Evolutionary conservation across 1,140 invertebrate species (phyloP).

Genomic region (Venturia canescens): DNA sequence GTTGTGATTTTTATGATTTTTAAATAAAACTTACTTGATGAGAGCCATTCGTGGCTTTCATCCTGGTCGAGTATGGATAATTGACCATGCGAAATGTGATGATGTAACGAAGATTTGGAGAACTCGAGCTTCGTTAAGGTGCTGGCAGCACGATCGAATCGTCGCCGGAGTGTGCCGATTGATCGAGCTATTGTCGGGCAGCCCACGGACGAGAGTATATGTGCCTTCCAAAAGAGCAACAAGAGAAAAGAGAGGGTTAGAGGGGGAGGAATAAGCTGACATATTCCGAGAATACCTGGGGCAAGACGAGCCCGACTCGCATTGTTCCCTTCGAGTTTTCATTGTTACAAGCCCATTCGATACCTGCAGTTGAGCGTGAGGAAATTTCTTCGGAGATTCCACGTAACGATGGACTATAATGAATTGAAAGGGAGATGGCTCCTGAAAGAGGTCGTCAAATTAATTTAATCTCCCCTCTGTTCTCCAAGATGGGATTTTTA

Average conservation of each 20-base stretch:
- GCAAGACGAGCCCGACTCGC: not conserved
- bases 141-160: not conserved
- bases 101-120: not conserved
- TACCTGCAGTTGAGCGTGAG: not conserved
- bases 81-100: not conserved
- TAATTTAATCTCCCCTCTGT: not conserved
- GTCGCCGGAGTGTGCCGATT: not conserved
- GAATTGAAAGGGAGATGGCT: slow-evolving; percentile 6
- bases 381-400: not conserved
- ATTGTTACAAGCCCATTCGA: slow-evolving; percentile 4
- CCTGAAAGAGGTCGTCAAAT: not conserved
- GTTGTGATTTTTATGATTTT: too few relatives aligned
- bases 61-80: not conserved
- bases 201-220: not conserved
- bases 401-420: slow-evolving; percentile 1
- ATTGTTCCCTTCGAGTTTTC: not conserved
- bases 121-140: not conserved
- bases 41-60: not conserved
- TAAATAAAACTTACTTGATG: too few relatives aligned
- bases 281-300: slow-evolving; percentile 3
- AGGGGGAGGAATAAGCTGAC: not conserved
- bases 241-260: not conserved
- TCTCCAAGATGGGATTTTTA: not conserved
- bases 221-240: not conserved
- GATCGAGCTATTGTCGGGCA: not conserved